Base-by-base conservation (phyloP, 1,140 invertebrate species). In the Trichonephila clavata region DNA sequence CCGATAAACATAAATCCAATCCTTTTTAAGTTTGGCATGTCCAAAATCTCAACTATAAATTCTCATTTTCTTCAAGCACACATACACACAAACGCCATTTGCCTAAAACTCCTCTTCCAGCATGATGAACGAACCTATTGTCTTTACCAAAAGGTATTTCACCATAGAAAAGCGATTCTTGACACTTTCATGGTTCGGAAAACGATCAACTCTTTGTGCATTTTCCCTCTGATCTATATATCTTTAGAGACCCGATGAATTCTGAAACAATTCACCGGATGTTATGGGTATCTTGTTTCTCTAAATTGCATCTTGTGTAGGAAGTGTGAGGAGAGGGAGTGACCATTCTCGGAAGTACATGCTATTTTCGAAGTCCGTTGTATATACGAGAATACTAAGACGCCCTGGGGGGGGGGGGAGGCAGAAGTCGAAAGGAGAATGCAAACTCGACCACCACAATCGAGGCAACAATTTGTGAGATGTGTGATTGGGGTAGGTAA, bases 241-340 rank as follows among this genome's bases (percentile, higher is more conserved):
- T 18, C 61, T 63, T 63, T 63, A 20, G 61, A 63, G 61, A 18
- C 18, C 61, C 61, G 27, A 77, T 32, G 27, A 32, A 77, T 32
- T 68, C n/a, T 13, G 65, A 10, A 24, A 68, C 21, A 68, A 68
- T 68, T 60, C 57, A 27, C 83, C 83, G 83, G 83, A 84, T 84
- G 83, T 84, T 84, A 60, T 84, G 39, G 57, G 18, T 83, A 43
- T 4, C 80, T 83, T 83, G 57, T 59, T 32, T 86, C 50, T 61
- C 83, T 57, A 84, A 84, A 84, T 84, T 59, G 83, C 59, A 8
- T 63, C 86, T 87, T 63, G 60, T 87, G 32, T 65, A 87, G 86
- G 83, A 84, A 59, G 57, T 57, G n/a, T 24, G 14, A 18, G n/a
- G 14, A 20, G n/a, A 84, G 83, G 86, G 86, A 87, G 86, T 65